Base-by-base conservation (phyloP, 2,797 vertebrate genomes). In the Enteromius radiatus region DNA sequence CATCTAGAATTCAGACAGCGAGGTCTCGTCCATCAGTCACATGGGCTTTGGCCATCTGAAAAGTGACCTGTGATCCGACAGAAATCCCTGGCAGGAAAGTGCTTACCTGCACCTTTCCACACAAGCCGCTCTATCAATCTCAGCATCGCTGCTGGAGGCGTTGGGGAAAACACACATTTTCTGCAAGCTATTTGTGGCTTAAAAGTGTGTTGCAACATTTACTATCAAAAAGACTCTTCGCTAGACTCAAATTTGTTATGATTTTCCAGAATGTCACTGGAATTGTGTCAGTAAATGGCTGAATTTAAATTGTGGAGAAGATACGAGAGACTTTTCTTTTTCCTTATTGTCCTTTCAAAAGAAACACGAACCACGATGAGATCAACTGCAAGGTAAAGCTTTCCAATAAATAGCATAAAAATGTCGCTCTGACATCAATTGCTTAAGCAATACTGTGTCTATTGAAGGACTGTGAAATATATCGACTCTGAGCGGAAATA, bases 81-180 rank as follows among this genome's bases (percentile, higher is more conserved):
- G 84, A 86, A 85, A 86, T 87, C 84, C 83, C 84, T 85, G 84
- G 81, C 83, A 91, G 87, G 84, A 89, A 89, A 89, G 81, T 89
- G 89, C 87, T 88, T 88, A 89, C 87, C 83, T 59, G 80, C 87
- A 86, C 85, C 88, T 88, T 87, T 90, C 80, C 77, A 83, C 77
- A 61, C 68, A 83, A 82, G 76, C 64, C 85, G 43, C 47, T 28
- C 86, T 85, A 87, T 89, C 85, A 88, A 87, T 90, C 86, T 89
- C 78, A 63, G 76, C 67, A 83, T 89, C 87, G 74, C 76, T 38
- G 45, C 80, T 56, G 80, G 45, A 61, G 78, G 43, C 15, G 19
- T 74, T 74, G 19, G 10, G 63, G 31, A 45, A 81, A 84, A 85
- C 19, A 41, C 61, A 80, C 76, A 59, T 64, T 80, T 80, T 12